Base-by-base conservation (phyloP, 2,797 vertebrate species). In the Clamator glandarius region DNA sequence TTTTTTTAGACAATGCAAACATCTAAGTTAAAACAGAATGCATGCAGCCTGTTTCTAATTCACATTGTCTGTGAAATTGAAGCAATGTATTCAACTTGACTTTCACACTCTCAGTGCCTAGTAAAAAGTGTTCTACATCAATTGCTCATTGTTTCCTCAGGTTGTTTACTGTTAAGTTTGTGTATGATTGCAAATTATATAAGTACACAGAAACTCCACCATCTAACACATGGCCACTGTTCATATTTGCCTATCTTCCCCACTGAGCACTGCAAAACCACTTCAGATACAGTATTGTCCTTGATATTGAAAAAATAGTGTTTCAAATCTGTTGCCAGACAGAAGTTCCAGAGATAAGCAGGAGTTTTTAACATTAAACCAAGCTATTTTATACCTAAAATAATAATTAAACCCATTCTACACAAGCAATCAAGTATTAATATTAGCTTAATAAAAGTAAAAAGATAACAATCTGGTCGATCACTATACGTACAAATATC, bases 11-110 rank as follows among this genome's bases (percentile, higher is more conserved):
- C 82, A 95, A 94, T 84, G 76, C 96, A 97, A 97, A 96, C 33
- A 66, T 96, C 97, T 93, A 97, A 97, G 95, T 96, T 90, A 95
- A 97, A 97, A 87, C 77, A 94, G 95, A 96, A 92, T 78, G 85
- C 84, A 77, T 95, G 68, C 79, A 93, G 82, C 84, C 96, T 97
- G 95, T 94, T 97, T 97, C 95, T 96, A 95, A 97, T 98, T 96
- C 95, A 26, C n/a, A 19, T 90, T 84, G 93, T 89, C 96, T 39
- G 6, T 96, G 95, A 97, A 97, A 95, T n/a, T 72, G 72, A 94
- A 96, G 81, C 55, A 96, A 70, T 81, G 69, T 68, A 77, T 95
- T 97, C 79, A 85, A 97, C 90, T 93, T 84, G 64, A 96, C 92
- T 97, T 97, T 96, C 90, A 93, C 73, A 89, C 83, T 97, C 15